Conservation (phyloP, 2,113 vertebrate species). For the Syngnathus floridae region DNA sequence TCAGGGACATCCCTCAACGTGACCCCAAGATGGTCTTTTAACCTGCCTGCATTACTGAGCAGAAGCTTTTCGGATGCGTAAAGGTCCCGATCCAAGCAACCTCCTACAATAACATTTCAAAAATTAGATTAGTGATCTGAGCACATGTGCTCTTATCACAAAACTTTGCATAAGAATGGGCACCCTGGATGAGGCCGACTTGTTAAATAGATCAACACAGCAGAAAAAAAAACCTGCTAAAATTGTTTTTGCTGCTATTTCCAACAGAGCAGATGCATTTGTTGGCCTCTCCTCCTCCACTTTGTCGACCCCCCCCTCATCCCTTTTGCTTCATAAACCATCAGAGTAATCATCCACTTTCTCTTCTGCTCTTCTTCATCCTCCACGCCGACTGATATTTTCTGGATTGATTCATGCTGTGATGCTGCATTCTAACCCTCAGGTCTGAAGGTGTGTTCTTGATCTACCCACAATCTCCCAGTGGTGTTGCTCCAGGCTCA, state of each 20-base stretch:
- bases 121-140: background rate
- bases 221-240: slow-evolving; percentile 21
- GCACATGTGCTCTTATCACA: background rate
- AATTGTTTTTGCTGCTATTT: slow-evolving; percentile 22
- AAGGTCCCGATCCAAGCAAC: background rate
- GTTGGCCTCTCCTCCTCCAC: slow-evolving; percentile 9
- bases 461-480: slow-evolving; percentile 59
- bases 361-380: slow-evolving; percentile 21
- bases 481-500: slow-evolving; percentile 47
- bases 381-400: slow-evolving; percentile 49
- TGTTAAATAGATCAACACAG: slow-evolving; percentile 13
- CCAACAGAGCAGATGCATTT: slow-evolving; percentile 32
- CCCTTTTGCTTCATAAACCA: slow-evolving; percentile 46
- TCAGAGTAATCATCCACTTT: slow-evolving; percentile 36
- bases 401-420: slow-evolving; percentile 49
- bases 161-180: slow-evolving; percentile 2
- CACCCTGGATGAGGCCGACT: slow-evolving; percentile 12
- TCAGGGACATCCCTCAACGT: background rate
- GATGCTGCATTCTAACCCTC: slow-evolving; percentile 43
- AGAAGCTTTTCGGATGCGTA: background rate
- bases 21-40: background rate
- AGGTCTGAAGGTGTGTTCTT: slow-evolving; percentile 56
- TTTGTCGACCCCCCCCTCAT: slow-evolving; percentile 4
- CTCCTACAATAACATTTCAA: background rate
- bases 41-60: background rate